These are phyloP conservation scores for Cydia strobilella DNA, from an alignment of 1,140 invertebrate species.

Conservation along the genomic window DNA sequence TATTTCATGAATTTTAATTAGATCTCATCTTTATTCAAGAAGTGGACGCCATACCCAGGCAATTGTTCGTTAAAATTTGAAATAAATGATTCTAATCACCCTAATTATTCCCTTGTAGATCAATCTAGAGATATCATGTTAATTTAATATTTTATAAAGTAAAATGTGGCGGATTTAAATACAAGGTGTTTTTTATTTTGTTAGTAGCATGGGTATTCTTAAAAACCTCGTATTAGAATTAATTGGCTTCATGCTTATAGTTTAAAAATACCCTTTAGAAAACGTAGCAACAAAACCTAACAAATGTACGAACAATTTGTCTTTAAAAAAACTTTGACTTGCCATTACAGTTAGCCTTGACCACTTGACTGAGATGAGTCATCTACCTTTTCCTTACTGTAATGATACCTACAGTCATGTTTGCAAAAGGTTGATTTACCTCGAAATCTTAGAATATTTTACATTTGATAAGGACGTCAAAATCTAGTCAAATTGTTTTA, in stretches of 20 bases:
- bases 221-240: background rate
- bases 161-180: background rate
- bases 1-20: slow-evolving; percentile 33
- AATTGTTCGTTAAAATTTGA: slow-evolving; percentile 6
- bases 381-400: background rate
- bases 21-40: slow-evolving; percentile 24
- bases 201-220: background rate
- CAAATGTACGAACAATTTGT: background rate
- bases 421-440: background rate
- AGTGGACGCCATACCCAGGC: background rate
- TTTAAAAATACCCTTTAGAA: background rate
- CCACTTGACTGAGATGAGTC: slow-evolving; percentile 24
- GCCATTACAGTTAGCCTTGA: background rate
- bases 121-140: background rate
- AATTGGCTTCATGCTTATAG: background rate
- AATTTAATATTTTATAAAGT: background rate
- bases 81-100: slow-evolving; percentile 5
- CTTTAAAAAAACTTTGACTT: background rate
- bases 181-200: background rate
- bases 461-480: background rate
- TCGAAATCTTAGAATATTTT: background rate
- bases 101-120: background rate
- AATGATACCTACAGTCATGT: background rate
- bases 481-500: too few species aligned
- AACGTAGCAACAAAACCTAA: background rate